phyloP scores from a whole-genome alignment of 2,113 vertebrate species.

The Forbesichthys papilliferus region DNA sequence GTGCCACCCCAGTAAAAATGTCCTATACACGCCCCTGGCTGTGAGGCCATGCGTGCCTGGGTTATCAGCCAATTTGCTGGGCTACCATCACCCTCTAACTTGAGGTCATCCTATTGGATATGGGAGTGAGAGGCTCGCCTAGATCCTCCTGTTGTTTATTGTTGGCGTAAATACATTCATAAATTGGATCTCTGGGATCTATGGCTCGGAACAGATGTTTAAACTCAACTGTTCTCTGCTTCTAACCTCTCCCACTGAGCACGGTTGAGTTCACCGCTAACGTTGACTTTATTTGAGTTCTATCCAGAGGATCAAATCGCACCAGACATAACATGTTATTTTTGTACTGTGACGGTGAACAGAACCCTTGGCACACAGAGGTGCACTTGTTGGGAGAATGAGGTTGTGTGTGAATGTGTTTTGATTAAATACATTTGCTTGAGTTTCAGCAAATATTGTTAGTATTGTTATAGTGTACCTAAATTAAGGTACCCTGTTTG shows the following conservation, averaged over 20 bases:
- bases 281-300: constrained; percentile 56
- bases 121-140: background rate
- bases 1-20: no score
- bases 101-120: constrained; percentile 29
- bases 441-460: background rate
- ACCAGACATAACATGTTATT: constrained; percentile 69
- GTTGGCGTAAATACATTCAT: no score
- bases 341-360: constrained; percentile 53
- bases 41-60: constrained; percentile 34
- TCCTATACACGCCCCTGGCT: background rate
- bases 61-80: constrained; percentile 61
- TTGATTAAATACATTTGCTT: constrained; percentile 7
- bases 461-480: background rate
- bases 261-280: constrained; percentile 52
- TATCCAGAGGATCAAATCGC: constrained; percentile 64
- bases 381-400: constrained; percentile 31
- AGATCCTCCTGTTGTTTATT: no score
- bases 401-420: constrained; percentile 31
- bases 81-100: constrained; percentile 47
- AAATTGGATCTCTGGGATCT: no score
- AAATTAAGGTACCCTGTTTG: background rate
- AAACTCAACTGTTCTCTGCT: constrained; percentile 32
- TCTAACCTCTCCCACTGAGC: constrained; percentile 40
- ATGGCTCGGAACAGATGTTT: constrained; percentile 27
- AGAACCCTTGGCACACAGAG: constrained; percentile 43